These are phyloP conservation scores for Phylloscopus trochilus DNA, from an alignment of 2,113 vertebrate species.

Conservation along the genomic window DNA sequence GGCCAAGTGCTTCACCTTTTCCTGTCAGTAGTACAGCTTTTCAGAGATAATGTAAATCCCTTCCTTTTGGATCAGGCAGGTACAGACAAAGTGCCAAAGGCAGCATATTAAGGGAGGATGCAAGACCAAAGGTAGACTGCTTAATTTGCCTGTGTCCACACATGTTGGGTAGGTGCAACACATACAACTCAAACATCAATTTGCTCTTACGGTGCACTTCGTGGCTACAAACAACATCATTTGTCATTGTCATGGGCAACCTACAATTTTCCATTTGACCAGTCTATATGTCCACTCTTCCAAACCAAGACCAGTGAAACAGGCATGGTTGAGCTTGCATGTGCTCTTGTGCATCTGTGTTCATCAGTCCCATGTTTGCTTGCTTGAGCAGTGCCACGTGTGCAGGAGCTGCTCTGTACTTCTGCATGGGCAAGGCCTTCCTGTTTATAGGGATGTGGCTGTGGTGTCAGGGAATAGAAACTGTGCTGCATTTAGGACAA, in stretches of 20 bases:
- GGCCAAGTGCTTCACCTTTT: not conserved
- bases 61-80: slow-evolving; percentile 51
- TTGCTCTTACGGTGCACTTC: not conserved
- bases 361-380: not conserved
- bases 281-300: not conserved
- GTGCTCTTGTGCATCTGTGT: not conserved
- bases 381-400: not conserved
- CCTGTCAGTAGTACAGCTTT: not conserved
- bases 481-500: not conserved
- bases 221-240: not conserved
- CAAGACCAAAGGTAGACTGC: not conserved
- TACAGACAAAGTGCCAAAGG: slow-evolving; percentile 17
- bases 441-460: not conserved
- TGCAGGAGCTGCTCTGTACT: not conserved
- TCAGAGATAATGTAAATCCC: not conserved
- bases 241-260: not conserved
- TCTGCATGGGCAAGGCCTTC: not conserved
- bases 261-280: not conserved
- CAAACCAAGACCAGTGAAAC: not conserved
- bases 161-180: not conserved
- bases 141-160: slow-evolving; percentile 1
- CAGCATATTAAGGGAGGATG: slow-evolving; percentile 11
- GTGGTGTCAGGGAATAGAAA: not conserved
- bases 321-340: not conserved
- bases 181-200: not conserved